Conservation (phyloP, 2,113 vertebrate species). For the Nyctereutes procyonoides region DNA sequence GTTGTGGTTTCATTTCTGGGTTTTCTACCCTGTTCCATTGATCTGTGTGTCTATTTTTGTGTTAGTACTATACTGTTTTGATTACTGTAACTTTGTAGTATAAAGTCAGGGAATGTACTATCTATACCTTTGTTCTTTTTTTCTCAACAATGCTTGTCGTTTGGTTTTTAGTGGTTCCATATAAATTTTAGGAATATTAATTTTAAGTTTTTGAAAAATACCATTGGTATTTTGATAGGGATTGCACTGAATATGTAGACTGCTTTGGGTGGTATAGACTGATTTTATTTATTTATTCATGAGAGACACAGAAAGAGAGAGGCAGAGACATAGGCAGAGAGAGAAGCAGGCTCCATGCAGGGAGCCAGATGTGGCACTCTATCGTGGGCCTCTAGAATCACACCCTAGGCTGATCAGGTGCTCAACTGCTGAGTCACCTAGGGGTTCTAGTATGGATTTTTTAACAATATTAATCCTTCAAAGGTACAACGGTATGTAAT, state of each 20-base stretch:
- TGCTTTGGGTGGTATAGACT: neutral
- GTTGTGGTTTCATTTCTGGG: neutral
- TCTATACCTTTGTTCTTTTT: neutral
- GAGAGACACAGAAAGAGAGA: too few relatives aligned
- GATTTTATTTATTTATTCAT: too few relatives aligned
- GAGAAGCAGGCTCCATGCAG: too few relatives aligned
- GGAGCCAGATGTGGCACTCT: too few relatives aligned
- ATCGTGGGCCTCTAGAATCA: too few relatives aligned
- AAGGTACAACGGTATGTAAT: neutral
- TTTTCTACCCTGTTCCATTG: neutral
- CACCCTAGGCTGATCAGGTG: too few relatives aligned
- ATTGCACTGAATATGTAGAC: neutral
- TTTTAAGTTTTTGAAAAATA: neutral
- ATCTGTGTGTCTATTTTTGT: neutral
- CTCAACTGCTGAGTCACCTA: too few relatives aligned
- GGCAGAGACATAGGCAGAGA: too few relatives aligned
- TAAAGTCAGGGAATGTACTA: neutral
- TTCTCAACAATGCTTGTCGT: neutral
- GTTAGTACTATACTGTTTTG: neutral
- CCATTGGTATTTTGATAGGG: neutral
- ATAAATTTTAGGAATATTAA: neutral
- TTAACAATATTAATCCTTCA: neutral
- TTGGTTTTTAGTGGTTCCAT: neutral
- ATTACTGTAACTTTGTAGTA: neutral
- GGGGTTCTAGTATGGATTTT: neutral